Percentiles rank a stretch among this genome's conserved stretches.
Conservation (phyloP, 1,140 invertebrate genomes). For the Trichonephila clavipes region DNA sequence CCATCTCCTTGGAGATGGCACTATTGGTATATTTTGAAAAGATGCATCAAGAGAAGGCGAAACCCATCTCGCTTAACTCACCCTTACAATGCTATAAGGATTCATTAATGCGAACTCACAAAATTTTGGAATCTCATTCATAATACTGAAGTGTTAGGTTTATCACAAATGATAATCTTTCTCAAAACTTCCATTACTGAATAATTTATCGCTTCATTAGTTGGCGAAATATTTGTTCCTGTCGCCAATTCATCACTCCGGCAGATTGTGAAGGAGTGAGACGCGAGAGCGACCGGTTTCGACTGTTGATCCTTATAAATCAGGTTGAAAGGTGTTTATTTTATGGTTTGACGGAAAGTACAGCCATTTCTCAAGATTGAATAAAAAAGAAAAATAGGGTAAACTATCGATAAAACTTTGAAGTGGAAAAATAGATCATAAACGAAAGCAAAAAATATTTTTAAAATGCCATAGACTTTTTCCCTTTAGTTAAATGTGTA, state of each 20-base stretch:
- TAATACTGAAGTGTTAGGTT: constrained; percentile 9
- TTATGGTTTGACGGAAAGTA: constrained; percentile 44
- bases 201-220: constrained; percentile 74
- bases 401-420: background rate
- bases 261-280: background rate
- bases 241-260: constrained; percentile 50
- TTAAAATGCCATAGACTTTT: too few relatives aligned
- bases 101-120: constrained; percentile 72
- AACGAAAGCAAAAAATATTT: background rate
- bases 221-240: constrained; percentile 65
- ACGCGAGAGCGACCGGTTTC: background rate
- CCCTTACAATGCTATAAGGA: background rate
- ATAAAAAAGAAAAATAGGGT: background rate
- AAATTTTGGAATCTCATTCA: constrained; percentile 24
- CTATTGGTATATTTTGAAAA: background rate
- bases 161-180: constrained; percentile 55
- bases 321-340: constrained; percentile 62
- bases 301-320: constrained; percentile 52
- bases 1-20: background rate
- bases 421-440: background rate
- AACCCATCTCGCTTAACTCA: background rate
- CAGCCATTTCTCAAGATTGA: constrained; percentile 33
- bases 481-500: too few relatives aligned
- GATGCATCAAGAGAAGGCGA: background rate
- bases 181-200: constrained; percentile 61